Base-by-base conservation (phyloP, 2,888 invertebrate genomes). In the Sialis lutaria region DNA sequence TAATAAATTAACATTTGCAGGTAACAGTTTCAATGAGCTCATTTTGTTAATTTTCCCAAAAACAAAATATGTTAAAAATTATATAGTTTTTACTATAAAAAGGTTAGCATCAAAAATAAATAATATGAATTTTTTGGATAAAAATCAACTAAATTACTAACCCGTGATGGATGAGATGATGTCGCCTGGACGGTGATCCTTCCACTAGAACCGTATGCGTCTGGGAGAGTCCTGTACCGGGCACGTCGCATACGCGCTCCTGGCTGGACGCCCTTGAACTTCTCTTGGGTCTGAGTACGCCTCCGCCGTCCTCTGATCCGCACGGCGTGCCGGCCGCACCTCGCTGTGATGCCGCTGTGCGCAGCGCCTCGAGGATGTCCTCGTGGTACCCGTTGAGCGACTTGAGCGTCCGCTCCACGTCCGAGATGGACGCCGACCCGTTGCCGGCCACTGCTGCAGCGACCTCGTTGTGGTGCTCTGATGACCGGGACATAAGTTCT, bases 311-410 rank as follows among this genome's bases (percentile, higher is more conserved):
- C 49, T 74, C 73, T 56, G 77, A 77, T 45, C 77, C 75, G 13
- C 77, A 75, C 33, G 78, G 75, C 13, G 73, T 72, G 42, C 74
- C 70, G 40, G 69, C 67, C 42, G 70, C 68, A 44, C 74, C 74
- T 10, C 82, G 74, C 59, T 83, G 84, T 40, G 68, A 69, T 30
- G 87, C 87, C 8, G 90, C 90, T 54, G 79, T 84, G 55, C 88
- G 78, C 56, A 92, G 66, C n/a, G 89, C 90, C 63, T 88, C 88
- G 55, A 92, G 73, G 57, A 92, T 85, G 60, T 89, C 87, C 60
- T 90, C 91, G 65, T 91, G 91, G 67, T 92, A 92, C 40, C 90
- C 91, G 62, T 90, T 89, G 40, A 91, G 72, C 50, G 83, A 85
- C 71, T 86, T 85, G n/a, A 89, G 72, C 44, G 86, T 89, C 56